These are phyloP conservation scores for Campoplex nolae DNA, from an alignment of 2,888 invertebrate species.

Conservation along the genomic window DNA sequence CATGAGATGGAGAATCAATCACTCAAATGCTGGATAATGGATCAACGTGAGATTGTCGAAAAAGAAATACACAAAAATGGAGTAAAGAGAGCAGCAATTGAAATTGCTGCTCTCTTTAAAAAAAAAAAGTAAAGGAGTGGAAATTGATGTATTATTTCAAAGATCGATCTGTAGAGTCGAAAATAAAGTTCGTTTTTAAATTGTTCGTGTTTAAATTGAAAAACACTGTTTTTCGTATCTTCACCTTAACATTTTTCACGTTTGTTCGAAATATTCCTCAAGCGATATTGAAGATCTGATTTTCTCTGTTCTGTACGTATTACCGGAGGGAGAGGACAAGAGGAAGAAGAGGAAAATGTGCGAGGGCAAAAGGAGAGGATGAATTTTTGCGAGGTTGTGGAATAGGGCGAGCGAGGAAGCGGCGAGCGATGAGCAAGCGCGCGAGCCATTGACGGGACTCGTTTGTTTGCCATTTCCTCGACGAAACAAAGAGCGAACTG, in stretches of 20 bases:
- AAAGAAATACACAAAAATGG: too few relatives aligned
- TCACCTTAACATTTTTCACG: conserved; percentile 3
- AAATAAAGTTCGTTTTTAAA: too few relatives aligned
- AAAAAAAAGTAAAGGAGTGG: too few relatives aligned
- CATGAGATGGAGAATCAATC: too few relatives aligned
- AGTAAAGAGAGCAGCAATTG: too few relatives aligned
- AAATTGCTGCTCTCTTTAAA: too few relatives aligned
- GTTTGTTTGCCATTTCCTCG: conserved; percentile 84
- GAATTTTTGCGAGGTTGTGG: conserved; percentile 54
- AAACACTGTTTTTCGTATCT: conserved; percentile 10
- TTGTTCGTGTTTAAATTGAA: too few relatives aligned
- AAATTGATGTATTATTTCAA: too few relatives aligned
- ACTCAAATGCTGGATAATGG: too few relatives aligned
- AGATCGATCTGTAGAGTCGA: too few relatives aligned
- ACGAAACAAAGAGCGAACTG: conserved; percentile 72
- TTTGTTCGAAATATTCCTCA: conserved; percentile 27
- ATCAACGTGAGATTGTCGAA: too few relatives aligned
- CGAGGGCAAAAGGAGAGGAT: conserved; percentile 44
- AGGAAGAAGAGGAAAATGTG: conserved; percentile 25
- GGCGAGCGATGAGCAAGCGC: conserved; percentile 65
- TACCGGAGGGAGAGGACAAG: conserved; percentile 11
- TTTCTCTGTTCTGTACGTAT: conserved; percentile 23
- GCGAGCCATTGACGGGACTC: conserved; percentile 76
- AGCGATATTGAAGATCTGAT: conserved; percentile 47
- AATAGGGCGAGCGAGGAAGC: conserved; percentile 49